Base-by-base conservation (phyloP, 92 coral and sea anemone species). In the Heliopora coerulea region DNA sequence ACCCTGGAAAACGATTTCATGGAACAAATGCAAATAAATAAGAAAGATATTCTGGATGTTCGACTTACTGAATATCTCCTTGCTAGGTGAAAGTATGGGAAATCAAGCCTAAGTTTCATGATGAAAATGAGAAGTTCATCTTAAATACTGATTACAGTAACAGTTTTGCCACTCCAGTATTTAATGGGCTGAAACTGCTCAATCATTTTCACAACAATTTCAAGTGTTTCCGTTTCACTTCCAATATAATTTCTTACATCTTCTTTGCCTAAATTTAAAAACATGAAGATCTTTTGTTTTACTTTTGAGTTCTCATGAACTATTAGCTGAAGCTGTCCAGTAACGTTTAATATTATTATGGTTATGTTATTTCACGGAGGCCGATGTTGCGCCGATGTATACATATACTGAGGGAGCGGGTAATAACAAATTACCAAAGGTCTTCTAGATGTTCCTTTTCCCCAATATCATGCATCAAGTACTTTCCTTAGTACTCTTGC, bases 151-250 rank as follows among this genome's bases (percentile, higher is more conserved):
- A 82, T 82, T 0, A 59, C 34, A 10, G 65, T 83, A 0, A 82
- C 90, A 35, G 80, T 82, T 80, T 86, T 78, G n/a, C 76, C 80
- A 49, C 72, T 44, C 46, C 54, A 82, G 57, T 86, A 86, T 6
- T 48, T 54, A 12, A 86, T 24, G 15, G 81, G 81, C 11, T 14
- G 14, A 49, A 62, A 76, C 23, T 27, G 24, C 18, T 76, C 28
- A 49, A 76, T 41, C 62, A 76, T 44, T 42, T 64, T 44, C 35
- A 15, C n/a, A 20, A 76, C 42, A 9, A 39, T 42, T 19, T 35
- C 29, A 37, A 57, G 57, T 8, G 10, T 24, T 35, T 46, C 3
- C 34, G 49, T 15, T 25, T 46, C 62, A 14, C 61, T 9, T 26
- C 48, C 49, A 18, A 73, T 76, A 23, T 76, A 76, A 15, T 50